Evolutionary conservation across 2,888 invertebrate genomes (phyloP).

Genomic region (Eubasilissa splendida): DNA sequence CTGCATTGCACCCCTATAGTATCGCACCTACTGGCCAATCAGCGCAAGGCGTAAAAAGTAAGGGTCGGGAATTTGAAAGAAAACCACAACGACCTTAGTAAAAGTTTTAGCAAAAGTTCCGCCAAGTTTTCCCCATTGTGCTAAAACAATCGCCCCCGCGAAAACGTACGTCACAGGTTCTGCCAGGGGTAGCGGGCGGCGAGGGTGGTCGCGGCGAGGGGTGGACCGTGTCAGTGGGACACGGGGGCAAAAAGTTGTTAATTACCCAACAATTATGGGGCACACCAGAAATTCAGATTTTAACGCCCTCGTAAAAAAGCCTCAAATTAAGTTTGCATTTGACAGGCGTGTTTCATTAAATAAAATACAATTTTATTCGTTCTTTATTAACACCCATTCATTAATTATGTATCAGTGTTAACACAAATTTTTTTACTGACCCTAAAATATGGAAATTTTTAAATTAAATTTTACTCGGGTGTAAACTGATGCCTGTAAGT

Average conservation of each 20-base stretch:
- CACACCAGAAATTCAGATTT: constrained; percentile 18
- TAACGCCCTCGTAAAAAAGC: constrained; percentile 4
- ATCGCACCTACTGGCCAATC: constrained; percentile 15
- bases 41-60: constrained; percentile 11
- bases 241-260: constrained; percentile 17
- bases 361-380: no score
- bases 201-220: not conserved
- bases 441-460: no score
- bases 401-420: no score
- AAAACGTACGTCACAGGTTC: constrained; percentile 22
- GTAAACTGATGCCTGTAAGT: no score
- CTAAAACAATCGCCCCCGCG: constrained; percentile 29
- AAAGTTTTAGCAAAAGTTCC: constrained; percentile 22
- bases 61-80: constrained; percentile 28
- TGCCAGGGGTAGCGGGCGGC: not conserved
- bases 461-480: no score
- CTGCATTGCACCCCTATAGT: no score
- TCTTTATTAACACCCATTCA: no score
- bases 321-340: constrained; percentile 4
- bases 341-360: not conserved
- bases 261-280: constrained; percentile 32
- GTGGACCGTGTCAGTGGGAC: constrained; percentile 18
- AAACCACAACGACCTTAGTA: constrained; percentile 29
- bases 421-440: no score
- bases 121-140: constrained; percentile 24